Base-by-base conservation (phyloP, 2,797 vertebrate genomes). In the Gymnodraco acuticeps region DNA sequence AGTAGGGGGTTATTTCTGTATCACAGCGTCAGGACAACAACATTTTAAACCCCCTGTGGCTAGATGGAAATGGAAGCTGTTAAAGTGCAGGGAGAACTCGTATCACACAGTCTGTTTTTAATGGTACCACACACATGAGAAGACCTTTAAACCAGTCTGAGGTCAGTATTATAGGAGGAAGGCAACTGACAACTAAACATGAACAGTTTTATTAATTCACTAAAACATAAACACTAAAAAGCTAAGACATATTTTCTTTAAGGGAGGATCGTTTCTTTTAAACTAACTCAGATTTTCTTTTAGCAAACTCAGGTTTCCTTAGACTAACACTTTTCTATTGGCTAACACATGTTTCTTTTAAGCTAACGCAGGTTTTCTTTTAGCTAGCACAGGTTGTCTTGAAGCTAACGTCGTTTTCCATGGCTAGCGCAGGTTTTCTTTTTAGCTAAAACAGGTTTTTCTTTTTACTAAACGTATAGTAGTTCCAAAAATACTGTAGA, bases 1-100 rank as follows among this genome's bases (percentile, higher is more conserved):
- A 56, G 71, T 41, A 20, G 42, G 55, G n/a, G 62, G 67, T 48
- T 74, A 65, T 83, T 85, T 74, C 62, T 74, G 54, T 50, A 27
- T 0, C 80, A 81, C 77, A 82, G 75, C 48, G 60, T 70, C 73
- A 46, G 80, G 63, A 82, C 81, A 86, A 70, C 61, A 41, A 20
- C 17, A 71, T 10, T 64, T 74, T 77, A n/a, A 72, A 61, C 79
- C 51, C 56, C 50, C 69, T 38, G 70, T 12, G 56, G 76, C 73
- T 79, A 52, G 33, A 38, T 38, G 33, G 33, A 20, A 19, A 69
- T 19, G 43, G 51, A 66, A 41, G 72, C 55, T 75, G 27, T 77
- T 38, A 58, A 58, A 84, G 78, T 73, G 73, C 55, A 72, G 9
- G 11, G 2, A 55, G 19, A 50, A 54, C 62, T 64, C 38, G 19